phyloP scores from a whole-genome alignment of 2,113 vertebrate genomes.

The Rostratula benghalensis region DNA sequence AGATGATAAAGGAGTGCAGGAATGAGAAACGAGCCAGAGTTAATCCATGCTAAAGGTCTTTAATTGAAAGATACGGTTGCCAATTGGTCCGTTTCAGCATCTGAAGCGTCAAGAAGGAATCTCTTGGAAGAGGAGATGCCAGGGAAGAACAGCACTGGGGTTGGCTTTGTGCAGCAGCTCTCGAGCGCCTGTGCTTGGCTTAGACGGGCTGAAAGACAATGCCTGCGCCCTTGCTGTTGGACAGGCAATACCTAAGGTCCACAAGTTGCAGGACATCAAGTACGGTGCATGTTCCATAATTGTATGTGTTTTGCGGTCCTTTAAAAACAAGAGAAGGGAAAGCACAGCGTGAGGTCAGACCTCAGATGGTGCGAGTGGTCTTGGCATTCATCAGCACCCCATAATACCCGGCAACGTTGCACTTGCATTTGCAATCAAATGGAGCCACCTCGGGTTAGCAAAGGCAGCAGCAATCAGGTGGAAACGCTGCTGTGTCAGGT shows the following conservation, averaged over 20 bases:
- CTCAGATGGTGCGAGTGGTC: neutral
- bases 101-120: neutral
- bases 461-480: neutral
- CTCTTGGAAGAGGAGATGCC: neutral
- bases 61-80: neutral
- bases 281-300: neutral
- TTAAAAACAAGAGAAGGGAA: neutral
- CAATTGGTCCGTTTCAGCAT: neutral
- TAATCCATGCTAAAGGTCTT: neutral
- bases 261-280: neutral
- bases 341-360: neutral
- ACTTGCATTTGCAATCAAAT: neutral
- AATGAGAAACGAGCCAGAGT: neutral
- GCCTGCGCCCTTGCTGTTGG: neutral
- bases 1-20: neutral
- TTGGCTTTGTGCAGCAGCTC: neutral
- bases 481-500: too few species aligned
- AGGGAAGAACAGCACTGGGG: neutral
- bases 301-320: neutral
- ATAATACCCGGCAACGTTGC: neutral
- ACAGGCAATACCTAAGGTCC: neutral
- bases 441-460: neutral
- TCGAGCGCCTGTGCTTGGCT: neutral
- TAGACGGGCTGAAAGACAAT: neutral
- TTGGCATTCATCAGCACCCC: neutral